These are phyloP conservation scores for Tupaia chinensis DNA, from an alignment of 2,113 vertebrate species.

Conservation along the genomic window DNA sequence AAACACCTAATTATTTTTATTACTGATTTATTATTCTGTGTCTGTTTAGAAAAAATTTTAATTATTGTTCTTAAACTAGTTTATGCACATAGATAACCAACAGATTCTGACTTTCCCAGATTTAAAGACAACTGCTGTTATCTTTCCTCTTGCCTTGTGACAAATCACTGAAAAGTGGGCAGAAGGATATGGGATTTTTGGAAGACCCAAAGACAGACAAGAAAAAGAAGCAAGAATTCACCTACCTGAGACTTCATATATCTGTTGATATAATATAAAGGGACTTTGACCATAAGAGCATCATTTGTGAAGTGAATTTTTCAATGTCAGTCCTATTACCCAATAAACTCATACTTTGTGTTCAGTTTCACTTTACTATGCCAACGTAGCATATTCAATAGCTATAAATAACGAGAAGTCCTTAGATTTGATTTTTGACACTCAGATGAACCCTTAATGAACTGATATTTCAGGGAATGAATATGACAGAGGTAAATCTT, in stretches of 20 bases:
- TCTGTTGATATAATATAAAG: background rate
- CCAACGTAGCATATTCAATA: background rate
- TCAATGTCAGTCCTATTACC: background rate
- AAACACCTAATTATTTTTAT: background rate
- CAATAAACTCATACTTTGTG: background rate
- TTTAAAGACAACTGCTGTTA: background rate
- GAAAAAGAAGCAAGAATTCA: background rate
- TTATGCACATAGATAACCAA: background rate
- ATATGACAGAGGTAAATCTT: background rate
- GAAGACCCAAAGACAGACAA: background rate
- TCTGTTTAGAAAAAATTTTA: background rate
- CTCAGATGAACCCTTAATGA: background rate
- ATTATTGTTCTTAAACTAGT: background rate
- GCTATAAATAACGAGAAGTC: background rate
- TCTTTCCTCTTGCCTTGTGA: background rate
- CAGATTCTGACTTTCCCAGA: background rate
- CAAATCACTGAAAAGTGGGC: background rate
- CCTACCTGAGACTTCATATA: background rate
- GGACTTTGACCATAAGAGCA: background rate
- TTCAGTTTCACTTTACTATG: background rate
- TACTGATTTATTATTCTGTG: background rate
- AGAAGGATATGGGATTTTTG: background rate
- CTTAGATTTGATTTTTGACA: background rate
- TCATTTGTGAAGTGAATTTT: background rate
- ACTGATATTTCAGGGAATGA: background rate